A percentile compares a stretch with the other conserved stretches of the same genome.
Conservation (phyloP, 2,888 invertebrate species). For the Melipona beecheii region DNA sequence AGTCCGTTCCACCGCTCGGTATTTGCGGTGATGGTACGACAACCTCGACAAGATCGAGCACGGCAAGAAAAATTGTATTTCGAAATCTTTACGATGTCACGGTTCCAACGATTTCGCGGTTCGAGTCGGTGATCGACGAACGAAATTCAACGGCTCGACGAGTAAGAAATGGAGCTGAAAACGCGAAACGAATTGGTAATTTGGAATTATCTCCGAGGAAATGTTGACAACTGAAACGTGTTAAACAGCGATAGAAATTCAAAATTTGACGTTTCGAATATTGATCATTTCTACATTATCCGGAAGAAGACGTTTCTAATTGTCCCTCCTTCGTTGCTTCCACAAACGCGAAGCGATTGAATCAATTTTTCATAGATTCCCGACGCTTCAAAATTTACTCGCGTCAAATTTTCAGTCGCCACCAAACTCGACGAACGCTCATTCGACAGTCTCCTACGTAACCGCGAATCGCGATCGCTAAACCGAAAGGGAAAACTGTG, state of each 20-base stretch:
- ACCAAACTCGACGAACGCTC: too few species aligned
- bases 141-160: not conserved
- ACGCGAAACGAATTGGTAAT: not conserved
- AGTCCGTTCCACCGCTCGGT: slow-evolving; percentile 60
- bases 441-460: too few species aligned
- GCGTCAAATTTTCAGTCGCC: too few species aligned
- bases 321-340: not conserved
- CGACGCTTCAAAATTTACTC: too few species aligned
- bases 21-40: slow-evolving; percentile 59
- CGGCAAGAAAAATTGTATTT: slow-evolving; percentile 47
- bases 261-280: not conserved
- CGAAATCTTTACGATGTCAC: slow-evolving; percentile 45
- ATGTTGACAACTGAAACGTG: not conserved
- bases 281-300: too few species aligned
- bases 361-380: not conserved
- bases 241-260: not conserved
- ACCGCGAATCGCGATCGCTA: too few species aligned
- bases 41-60: slow-evolving; percentile 12
- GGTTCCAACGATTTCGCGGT: not conserved
- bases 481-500: too few species aligned
- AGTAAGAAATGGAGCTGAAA: not conserved
- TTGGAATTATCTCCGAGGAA: not conserved
- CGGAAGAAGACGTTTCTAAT: not conserved
- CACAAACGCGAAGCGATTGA: too few species aligned
- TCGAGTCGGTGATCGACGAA: not conserved